A percentile compares a stretch with the other conserved stretches of the same genome.
phyloP scores from a whole-genome alignment of 2,113 vertebrate species.

The Oceanites oceanicus region DNA sequence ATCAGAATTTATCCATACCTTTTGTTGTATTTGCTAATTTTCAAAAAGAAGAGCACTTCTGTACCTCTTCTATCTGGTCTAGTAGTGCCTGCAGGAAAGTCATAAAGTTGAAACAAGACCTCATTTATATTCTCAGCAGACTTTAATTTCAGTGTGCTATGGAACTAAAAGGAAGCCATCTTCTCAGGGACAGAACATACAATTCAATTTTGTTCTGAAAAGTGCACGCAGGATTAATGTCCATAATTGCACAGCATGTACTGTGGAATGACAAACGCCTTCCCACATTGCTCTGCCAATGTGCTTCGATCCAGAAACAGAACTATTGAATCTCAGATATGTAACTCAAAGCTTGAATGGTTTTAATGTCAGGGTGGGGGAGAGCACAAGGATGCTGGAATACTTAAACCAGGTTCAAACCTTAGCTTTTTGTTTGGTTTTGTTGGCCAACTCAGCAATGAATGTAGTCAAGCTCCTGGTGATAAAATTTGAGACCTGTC shows the following conservation, averaged over 20 bases:
- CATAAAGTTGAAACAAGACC: slow-evolving; percentile 30
- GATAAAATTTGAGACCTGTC: background rate
- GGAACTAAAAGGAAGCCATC: slow-evolving; percentile 55
- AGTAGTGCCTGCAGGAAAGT: slow-evolving; percentile 19
- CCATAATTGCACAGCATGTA: slow-evolving; percentile 28
- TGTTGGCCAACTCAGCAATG: background rate
- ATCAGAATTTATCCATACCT: background rate
- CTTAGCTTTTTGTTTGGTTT: background rate
- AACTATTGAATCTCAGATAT: background rate
- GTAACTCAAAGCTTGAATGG: background rate
- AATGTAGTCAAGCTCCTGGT: background rate
- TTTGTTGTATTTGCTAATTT: background rate
- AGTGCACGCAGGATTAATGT: slow-evolving; percentile 36
- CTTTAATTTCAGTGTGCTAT: slow-evolving; percentile 39
- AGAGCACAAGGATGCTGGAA: background rate
- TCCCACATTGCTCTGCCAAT: slow-evolving; percentile 8
- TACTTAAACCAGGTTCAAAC: background rate
- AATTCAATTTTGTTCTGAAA: slow-evolving; percentile 58
- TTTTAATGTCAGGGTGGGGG: background rate
- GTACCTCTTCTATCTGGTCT: background rate
- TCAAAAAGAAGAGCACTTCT: background rate
- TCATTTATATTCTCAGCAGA: slow-evolving; percentile 62
- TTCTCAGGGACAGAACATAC: slow-evolving; percentile 63
- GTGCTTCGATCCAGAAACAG: slow-evolving; percentile 21
- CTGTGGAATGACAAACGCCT: slow-evolving; percentile 25